A percentile compares a stretch with the other conserved stretches of the same genome.
Conservation (phyloP, 2,797 vertebrate species). For the Parotocinclus haroldoi region DNA sequence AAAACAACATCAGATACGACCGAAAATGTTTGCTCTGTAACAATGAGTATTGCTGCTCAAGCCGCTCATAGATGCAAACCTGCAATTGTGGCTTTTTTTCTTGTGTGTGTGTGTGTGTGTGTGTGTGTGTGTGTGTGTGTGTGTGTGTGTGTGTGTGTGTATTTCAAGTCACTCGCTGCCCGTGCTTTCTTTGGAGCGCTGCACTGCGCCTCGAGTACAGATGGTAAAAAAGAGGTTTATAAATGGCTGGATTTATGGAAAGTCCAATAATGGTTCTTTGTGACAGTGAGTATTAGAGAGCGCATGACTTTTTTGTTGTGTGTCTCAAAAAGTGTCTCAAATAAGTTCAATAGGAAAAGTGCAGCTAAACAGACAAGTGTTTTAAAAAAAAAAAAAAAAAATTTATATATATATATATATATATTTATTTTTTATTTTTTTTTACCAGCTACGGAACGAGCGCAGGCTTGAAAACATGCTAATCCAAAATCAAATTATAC, state of each 20-base stretch:
- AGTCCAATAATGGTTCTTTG: conserved; percentile 56
- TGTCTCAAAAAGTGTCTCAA: no score
- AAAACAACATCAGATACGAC: conserved; percentile 68
- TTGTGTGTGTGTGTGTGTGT: conserved; percentile 15
- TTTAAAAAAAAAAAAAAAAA: no score
- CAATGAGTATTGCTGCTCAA: conserved; percentile 63
- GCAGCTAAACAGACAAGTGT: no score
- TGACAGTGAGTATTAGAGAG: conserved; percentile 53
- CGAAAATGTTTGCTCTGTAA: conserved; percentile 62
- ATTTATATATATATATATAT: no score
- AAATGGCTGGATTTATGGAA: conserved; percentile 54
- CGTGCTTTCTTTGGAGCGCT: conserved; percentile 73
- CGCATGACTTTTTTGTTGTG: conserved; percentile 49
- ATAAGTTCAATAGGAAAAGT: conserved; percentile 36
- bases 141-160: conserved; percentile 62
- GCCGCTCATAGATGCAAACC: conserved; percentile 61
- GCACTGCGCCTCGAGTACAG: conserved; percentile 65
- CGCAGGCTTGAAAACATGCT: no score
- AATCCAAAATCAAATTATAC: no score
- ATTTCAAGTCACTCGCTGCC: conserved; percentile 66
- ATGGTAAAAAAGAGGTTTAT: conserved; percentile 66
- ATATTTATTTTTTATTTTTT: no score
- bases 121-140: conserved; percentile 59
- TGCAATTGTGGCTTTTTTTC: conserved; percentile 73
- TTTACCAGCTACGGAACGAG: no score